Conservation (phyloP, 2,113 vertebrate genomes). For the Esox niger region DNA sequence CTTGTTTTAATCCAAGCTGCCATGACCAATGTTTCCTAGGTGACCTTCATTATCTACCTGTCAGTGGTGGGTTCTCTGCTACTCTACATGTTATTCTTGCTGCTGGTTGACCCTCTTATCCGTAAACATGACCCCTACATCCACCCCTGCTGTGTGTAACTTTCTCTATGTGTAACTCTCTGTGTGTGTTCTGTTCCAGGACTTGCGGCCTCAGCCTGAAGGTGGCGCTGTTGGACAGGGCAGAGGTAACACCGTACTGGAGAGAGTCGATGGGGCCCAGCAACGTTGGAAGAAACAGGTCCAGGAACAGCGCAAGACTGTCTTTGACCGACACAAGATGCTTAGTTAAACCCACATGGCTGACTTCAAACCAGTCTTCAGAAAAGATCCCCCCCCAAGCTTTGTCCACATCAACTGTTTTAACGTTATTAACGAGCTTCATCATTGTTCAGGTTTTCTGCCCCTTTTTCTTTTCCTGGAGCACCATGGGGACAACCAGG, state of each 20-base stretch:
- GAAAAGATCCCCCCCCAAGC: constrained; percentile 7
- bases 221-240: constrained; percentile 8
- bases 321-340: constrained; percentile 96
- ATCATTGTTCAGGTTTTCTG: background rate
- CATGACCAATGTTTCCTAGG: constrained; percentile 54
- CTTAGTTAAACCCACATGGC: constrained; percentile 76
- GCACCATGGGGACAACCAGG: background rate
- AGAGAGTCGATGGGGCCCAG: constrained; percentile 91
- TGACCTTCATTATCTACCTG: constrained; percentile 93
- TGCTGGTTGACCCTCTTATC: constrained; percentile 92
- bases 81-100: constrained; percentile 94
- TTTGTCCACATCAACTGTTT: constrained; percentile 28
- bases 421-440: background rate
- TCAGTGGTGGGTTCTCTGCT: constrained; percentile 88
- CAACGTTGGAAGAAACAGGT: constrained; percentile 97
- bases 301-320: constrained; percentile 93
- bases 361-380: constrained; percentile 10
- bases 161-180: no score
- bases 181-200: constrained; percentile 61
- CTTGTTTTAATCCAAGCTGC: no score
- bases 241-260: constrained; percentile 87
- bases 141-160: constrained; percentile 61
- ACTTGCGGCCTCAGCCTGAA: constrained; percentile 64
- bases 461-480: background rate
- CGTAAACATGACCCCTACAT: constrained; percentile 87